phyloP scores from a whole-genome alignment of 1,140 invertebrate species.

The Cyrtorhinus lividipennis region DNA sequence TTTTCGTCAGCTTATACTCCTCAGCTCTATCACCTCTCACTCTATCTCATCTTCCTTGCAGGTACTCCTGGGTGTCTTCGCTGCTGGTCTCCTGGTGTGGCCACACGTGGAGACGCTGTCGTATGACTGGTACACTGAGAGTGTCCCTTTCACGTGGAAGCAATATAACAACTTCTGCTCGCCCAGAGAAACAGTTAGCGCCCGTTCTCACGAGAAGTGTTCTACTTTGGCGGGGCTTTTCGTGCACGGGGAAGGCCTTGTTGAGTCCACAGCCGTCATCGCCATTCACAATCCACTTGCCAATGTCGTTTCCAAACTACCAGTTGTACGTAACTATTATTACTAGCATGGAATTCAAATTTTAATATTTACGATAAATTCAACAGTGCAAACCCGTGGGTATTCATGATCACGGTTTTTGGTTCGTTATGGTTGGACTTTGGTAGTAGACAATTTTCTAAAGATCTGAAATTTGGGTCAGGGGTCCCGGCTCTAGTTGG shows the following conservation, averaged over 20 bases:
- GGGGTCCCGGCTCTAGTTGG: too few species aligned
- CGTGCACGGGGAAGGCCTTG: constrained; percentile 56
- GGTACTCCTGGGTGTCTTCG: neutral
- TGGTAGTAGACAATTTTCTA: too few species aligned
- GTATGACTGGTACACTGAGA: neutral
- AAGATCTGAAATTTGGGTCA: too few species aligned
- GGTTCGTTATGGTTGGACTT: too few species aligned
- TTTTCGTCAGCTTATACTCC: neutral
- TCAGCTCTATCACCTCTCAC: neutral
- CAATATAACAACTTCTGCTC: neutral
- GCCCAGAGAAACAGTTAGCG: constrained; percentile 16
- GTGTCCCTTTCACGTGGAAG: neutral
- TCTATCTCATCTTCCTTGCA: neutral
- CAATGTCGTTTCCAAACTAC: constrained; percentile 17
- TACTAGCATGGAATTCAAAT: neutral
- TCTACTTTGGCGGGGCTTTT: constrained; percentile 45
- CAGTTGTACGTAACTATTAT: constrained; percentile 15
- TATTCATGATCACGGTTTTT: too few species aligned
- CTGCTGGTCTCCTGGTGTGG: neutral
- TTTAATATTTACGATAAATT: too few species aligned
- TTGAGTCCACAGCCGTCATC: constrained; percentile 46
- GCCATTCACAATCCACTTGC: constrained; percentile 44
- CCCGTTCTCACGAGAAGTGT: constrained; percentile 50
- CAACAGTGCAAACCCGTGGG: too few species aligned
- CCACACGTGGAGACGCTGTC: neutral